Evolutionary conservation across 2,113 vertebrate species (phyloP), one percentile per base, ranked within the genome.

Genomic region (Tragelaphus imberbis): DNA sequence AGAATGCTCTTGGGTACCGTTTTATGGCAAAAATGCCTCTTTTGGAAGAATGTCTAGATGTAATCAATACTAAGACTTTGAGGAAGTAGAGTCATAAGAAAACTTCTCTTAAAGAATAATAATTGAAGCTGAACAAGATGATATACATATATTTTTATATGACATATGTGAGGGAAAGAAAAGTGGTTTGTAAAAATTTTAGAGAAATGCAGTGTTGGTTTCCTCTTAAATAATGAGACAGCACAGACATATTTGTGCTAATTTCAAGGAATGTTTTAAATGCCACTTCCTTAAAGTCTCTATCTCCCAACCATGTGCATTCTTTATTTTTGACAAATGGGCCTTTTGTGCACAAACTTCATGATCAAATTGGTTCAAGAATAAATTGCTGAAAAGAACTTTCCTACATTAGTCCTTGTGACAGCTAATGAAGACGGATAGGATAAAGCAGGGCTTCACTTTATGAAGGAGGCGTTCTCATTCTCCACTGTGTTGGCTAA

Each of bases 361-460:
- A 94, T 96, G 96, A 98, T 98, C 68, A 97, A 97, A 95, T 98
- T 97, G 77, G 77, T 77, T 98, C 36, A 75, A 97, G 55, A 96
- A 97, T 94, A 98, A 98, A 96, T 97, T 96, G 61, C 71, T 71
- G 47, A 59, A 97, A 95, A 82, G 30, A 96, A 68, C 88, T 98
- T 96, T 94, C 88, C 96, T 92, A 89, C 95, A 94, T 96, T 96
- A 51, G 59, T 51, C 28, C 79, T 95, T 82, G 88, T 97, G 97
- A 94, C n/a, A 91, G 79, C 88, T 97, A 96, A 97, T 94, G 92
- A 98, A 97, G 97, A 97, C 0, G 10, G 90, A 98, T 98, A 82
- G 33, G 28, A 8, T 47, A 58, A 90, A 92, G 79, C 12, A 84
- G 59, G 27, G 75, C 84, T 90, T 33, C 1, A 9, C 55, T 97